Percentiles rank a stretch among this genome's conserved stretches.
Evolutionary conservation across 2,797 vertebrate species (phyloP).

Genomic region (Halcyon smyrnensis): DNA sequence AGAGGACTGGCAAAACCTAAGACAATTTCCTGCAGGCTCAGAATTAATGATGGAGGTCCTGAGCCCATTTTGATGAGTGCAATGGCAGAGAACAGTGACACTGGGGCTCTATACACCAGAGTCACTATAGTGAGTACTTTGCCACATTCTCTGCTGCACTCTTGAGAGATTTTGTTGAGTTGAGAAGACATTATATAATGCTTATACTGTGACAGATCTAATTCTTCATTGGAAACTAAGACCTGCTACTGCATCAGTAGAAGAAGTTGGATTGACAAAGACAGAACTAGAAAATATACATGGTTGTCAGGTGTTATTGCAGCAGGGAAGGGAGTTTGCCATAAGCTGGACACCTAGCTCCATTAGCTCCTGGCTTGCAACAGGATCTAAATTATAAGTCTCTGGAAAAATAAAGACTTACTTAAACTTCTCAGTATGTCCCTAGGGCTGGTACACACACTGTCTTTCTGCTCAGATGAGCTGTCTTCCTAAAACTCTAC

Average conservation of each 20-base stretch:
- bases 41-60: neutral
- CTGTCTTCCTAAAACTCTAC: neutral
- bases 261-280: neutral
- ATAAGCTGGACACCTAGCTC: neutral
- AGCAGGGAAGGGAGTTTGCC: neutral
- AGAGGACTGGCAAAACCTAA: neutral
- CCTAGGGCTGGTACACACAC: neutral
- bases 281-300: neutral
- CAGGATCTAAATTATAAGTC: neutral
- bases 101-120: neutral
- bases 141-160: neutral
- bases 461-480: neutral
- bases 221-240: neutral
- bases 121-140: neutral
- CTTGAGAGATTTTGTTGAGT: neutral
- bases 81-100: neutral
- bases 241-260: neutral
- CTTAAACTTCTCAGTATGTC: neutral
- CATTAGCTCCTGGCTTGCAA: neutral
- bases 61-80: neutral
- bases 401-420: neutral
- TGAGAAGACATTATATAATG: neutral
- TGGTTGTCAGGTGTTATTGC: neutral
- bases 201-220: neutral
- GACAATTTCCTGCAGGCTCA: neutral